A percentile compares a stretch with the other conserved stretches of the same genome.
phyloP scores from a whole-genome alignment of 23 tunicate species.

The Botrylloides violaceus region DNA sequence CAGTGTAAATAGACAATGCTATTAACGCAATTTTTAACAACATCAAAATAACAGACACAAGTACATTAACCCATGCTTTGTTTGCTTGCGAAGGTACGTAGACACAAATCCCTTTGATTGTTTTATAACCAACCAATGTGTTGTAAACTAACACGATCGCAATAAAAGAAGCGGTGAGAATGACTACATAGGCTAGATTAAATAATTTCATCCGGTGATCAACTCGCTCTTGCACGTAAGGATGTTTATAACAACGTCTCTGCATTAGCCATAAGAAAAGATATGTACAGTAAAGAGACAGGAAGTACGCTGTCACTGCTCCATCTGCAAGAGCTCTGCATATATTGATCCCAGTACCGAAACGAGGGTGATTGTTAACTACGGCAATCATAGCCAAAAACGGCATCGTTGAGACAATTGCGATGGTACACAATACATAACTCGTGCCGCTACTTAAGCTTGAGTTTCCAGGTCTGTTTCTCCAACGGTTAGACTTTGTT shows the following conservation, averaged over 20 bases:
- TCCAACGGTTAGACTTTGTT: not conserved
- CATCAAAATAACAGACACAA: not conserved
- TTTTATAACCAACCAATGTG: not conserved
- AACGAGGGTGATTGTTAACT: not conserved
- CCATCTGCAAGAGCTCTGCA: not conserved
- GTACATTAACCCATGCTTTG: not conserved
- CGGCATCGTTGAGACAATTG: not conserved
- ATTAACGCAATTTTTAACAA: not conserved
- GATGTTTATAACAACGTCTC: not conserved
- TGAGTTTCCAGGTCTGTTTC: not conserved
- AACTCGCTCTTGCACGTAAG: not conserved
- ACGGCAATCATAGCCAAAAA: not conserved
- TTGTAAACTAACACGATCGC: not conserved
- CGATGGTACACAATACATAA: not conserved
- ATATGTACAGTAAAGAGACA: not conserved
- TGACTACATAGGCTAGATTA: not conserved
- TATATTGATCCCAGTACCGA: not conserved
- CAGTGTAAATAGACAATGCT: not conserved
- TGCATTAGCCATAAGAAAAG: not conserved
- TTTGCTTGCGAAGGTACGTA: not conserved
- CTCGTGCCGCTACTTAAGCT: not conserved
- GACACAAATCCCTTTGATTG: not conserved
- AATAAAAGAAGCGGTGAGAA: not conserved
- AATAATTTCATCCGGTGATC: not conserved
- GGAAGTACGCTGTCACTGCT: not conserved